Percentiles rank a stretch among this genome's conserved stretches.
These are phyloP conservation scores for Apocheima hispidaria DNA, from an alignment of 2,888 invertebrate genomes.

Conservation along the genomic window DNA sequence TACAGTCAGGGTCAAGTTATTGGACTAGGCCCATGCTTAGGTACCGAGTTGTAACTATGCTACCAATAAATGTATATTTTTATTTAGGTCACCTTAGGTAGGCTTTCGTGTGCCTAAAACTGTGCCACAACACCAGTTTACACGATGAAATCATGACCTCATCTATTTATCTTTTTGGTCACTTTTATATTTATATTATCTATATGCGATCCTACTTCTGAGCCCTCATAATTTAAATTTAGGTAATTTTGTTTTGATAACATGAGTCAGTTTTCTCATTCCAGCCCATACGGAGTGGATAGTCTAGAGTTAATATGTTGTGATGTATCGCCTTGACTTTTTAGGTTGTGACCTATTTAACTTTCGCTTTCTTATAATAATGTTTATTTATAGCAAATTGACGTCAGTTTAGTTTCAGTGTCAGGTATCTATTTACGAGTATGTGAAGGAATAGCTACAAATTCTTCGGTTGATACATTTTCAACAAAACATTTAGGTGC, in stretches of 20 bases:
- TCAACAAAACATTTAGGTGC: too few relatives aligned
- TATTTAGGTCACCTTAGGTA: too few relatives aligned
- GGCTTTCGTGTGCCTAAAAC: too few relatives aligned
- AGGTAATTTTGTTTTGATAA: conserved; percentile 17
- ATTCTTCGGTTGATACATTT: not conserved
- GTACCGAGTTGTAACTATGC: too few relatives aligned
- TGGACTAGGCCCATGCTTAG: too few relatives aligned
- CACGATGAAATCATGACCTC: not conserved
- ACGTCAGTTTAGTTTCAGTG: conserved; percentile 29
- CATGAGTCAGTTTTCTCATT: conserved; percentile 10
- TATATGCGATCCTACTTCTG: not conserved
- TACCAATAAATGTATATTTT: too few relatives aligned
- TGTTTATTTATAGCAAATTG: conserved; percentile 33
- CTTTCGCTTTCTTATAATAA: conserved; percentile 36
- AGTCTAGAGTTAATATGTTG: conserved; percentile 20
- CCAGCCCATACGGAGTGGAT: not conserved
- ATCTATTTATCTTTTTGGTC: not conserved
- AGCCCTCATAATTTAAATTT: conserved; percentile 10
- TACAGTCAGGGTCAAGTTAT: too few relatives aligned
- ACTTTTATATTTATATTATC: too few relatives aligned
- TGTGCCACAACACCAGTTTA: too few relatives aligned
- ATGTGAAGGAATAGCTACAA: conserved; percentile 12
- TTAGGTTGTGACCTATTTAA: conserved; percentile 42
- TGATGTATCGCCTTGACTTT: conserved; percentile 35
- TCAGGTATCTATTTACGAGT: conserved; percentile 29